A percentile compares a stretch with the other conserved stretches of the same genome.
phyloP scores from a whole-genome alignment of 2,797 vertebrate species.

The Glossophaga mutica region DNA sequence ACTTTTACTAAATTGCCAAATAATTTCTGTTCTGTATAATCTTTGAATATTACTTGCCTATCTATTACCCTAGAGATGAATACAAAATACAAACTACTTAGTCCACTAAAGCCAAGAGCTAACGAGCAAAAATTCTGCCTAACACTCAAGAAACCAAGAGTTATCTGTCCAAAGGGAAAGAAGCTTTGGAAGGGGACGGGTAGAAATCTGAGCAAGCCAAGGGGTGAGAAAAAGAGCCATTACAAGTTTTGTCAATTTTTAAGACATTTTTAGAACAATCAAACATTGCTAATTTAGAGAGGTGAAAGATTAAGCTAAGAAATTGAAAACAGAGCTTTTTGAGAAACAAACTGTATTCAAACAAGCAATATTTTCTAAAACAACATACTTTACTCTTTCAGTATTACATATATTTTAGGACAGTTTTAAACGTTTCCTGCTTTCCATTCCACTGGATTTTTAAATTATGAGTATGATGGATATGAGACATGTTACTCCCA shows the following conservation, averaged over 20 bases:
- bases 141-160: neutral
- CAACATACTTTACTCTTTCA: neutral
- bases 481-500: neutral
- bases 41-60: constrained; percentile 52
- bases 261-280: constrained; percentile 16
- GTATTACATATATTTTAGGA: neutral
- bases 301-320: neutral
- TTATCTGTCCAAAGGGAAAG: constrained; percentile 1
- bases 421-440: neutral
- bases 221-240: neutral
- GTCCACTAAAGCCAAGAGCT: constrained; percentile 41
- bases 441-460: neutral
- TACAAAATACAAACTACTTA: constrained; percentile 43
- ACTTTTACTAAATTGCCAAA: constrained; percentile 51
- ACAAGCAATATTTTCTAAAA: constrained; percentile 13
- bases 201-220: neutral
- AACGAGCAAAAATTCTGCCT: constrained; percentile 52
- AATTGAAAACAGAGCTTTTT: neutral
- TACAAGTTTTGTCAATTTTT: neutral
- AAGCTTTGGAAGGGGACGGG: neutral
- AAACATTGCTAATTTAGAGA: constrained; percentile 17
- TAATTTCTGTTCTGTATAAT: constrained; percentile 50
- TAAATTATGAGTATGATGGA: neutral
- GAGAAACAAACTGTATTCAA: neutral
- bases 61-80: constrained; percentile 46